phyloP scores from a whole-genome alignment of 2,113 vertebrate species.

The Apeltes quadracus region DNA sequence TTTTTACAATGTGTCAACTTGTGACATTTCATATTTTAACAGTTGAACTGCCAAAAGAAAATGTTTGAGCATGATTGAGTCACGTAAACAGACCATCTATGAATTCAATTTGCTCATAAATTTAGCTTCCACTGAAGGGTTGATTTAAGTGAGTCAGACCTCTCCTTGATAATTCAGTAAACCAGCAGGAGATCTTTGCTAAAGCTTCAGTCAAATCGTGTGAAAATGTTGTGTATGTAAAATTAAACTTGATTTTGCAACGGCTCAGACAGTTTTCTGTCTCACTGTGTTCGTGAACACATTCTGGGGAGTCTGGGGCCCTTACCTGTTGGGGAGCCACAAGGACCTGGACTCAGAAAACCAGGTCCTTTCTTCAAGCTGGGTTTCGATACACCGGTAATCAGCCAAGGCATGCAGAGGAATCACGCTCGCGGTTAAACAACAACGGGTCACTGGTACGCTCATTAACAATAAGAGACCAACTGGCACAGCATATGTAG shows the following conservation, averaged over 20 bases:
- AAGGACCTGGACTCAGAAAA: no score
- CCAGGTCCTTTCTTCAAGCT: no score
- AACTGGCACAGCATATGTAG: no score
- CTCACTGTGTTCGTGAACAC: constrained; percentile 1
- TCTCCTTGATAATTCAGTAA: not conserved
- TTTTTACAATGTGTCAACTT: constrained; percentile 3
- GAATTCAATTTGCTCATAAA: not conserved
- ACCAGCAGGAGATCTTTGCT: not conserved
- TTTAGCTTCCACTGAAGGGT: not conserved
- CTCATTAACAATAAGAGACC: no score
- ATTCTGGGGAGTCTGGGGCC: not conserved
- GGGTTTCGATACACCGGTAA: no score
- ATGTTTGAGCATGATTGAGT: not conserved
- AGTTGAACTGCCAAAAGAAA: constrained; percentile 8
- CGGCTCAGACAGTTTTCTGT: not conserved
- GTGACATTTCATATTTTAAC: constrained; percentile 4
- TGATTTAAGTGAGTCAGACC: not conserved
- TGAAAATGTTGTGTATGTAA: not conserved
- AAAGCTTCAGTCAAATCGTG: not conserved
- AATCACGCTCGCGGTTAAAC: no score
- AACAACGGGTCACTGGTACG: no score
- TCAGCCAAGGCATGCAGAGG: no score
- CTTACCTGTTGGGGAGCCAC: no score
- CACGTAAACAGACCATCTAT: constrained; percentile 4
- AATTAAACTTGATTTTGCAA: not conserved